phyloP scores from a whole-genome alignment of 2,888 invertebrate genomes.

The Tinea semifulvella region DNA sequence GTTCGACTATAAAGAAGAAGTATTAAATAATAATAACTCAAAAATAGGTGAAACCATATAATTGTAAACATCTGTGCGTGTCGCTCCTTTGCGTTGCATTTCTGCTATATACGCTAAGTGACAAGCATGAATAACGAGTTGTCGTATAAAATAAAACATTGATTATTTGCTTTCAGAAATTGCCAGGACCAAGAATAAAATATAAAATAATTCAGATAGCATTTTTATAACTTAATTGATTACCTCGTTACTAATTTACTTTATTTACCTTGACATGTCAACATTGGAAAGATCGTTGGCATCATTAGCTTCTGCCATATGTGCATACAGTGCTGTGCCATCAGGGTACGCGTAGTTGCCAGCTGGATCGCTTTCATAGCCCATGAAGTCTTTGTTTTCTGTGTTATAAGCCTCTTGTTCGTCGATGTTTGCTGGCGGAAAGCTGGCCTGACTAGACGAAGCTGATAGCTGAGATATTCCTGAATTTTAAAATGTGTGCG shows the following conservation, averaged over 20 bases:
- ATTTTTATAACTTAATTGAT: background rate
- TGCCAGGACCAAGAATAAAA: no score
- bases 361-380: slow-evolving; percentile 53
- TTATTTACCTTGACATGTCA: slow-evolving; percentile 60
- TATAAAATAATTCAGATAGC: background rate
- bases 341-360: slow-evolving; percentile 54
- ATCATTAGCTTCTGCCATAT: slow-evolving; percentile 36
- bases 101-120: no score
- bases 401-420: slow-evolving; percentile 59
- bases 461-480: slow-evolving; percentile 68
- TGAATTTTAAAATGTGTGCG: no score
- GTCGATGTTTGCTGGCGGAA: slow-evolving; percentile 71
- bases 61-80: no score
- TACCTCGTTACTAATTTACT: no score
- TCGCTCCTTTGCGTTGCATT: no score
- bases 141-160: no score
- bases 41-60: no score
- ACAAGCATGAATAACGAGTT: no score
- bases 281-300: slow-evolving; percentile 49
- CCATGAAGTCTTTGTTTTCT: slow-evolving; percentile 71
- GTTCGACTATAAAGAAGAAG: no score
- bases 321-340: slow-evolving; percentile 30
- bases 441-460: slow-evolving; percentile 54
- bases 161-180: no score
- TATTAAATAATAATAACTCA: no score